Percentiles rank a stretch among this genome's conserved stretches.
These are phyloP conservation scores for Oligia strigilis DNA, from an alignment of 2,888 invertebrate genomes.

Conservation along the genomic window DNA sequence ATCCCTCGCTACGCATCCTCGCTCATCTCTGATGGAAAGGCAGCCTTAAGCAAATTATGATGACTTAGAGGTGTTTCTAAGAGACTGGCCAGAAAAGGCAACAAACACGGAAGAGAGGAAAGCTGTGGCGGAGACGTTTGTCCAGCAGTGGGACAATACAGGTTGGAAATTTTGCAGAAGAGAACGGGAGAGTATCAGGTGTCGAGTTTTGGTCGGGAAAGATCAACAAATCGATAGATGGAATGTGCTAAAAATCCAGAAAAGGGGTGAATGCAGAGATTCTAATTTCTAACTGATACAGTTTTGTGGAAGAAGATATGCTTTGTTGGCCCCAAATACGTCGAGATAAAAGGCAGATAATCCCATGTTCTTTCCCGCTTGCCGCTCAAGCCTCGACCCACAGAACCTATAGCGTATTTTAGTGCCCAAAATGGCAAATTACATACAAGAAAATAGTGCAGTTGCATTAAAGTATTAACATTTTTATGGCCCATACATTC, in stretches of 20 bases:
- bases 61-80: background rate
- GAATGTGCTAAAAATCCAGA: background rate
- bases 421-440: conserved; percentile 88
- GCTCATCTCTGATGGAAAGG: too few relatives aligned
- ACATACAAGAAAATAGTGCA: conserved; percentile 88
- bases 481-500: conserved; percentile 89
- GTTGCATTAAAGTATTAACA: conserved; percentile 89
- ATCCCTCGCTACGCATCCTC: too few relatives aligned
- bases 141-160: background rate
- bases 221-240: background rate
- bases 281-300: background rate
- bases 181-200: background rate
- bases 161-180: background rate
- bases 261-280: background rate
- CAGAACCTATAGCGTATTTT: conserved; percentile 77
- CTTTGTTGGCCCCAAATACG: background rate
- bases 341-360: background rate
- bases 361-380: background rate
- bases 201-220: background rate
- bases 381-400: conserved; percentile 53
- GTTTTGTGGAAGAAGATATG: background rate
- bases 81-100: background rate
- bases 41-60: background rate
- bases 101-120: background rate
- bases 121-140: background rate